A percentile compares a stretch with the other conserved stretches of the same genome.
Conservation (phyloP, 2,797 vertebrate genomes). For the Salarias fasciatus region DNA sequence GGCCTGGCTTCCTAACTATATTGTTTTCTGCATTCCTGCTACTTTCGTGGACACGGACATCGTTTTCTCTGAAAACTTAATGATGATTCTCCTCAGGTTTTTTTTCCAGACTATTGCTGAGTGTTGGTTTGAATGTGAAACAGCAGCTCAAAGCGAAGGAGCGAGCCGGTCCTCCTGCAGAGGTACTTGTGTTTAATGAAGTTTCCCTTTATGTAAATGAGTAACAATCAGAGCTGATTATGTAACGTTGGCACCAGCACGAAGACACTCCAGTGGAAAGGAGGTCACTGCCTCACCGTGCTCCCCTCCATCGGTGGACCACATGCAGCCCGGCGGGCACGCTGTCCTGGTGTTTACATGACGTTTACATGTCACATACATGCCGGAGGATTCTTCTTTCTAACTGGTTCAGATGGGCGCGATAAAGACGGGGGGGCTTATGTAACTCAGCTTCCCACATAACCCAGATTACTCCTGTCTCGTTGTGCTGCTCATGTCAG, state of each 20-base stretch:
- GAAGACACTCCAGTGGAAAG: background rate
- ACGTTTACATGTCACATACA: slow-evolving; percentile 3
- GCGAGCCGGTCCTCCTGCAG: background rate
- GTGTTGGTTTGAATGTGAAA: too few species aligned
- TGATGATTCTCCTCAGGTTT: too few species aligned
- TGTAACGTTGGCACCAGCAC: slow-evolving; percentile 36
- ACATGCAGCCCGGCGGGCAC: too few species aligned
- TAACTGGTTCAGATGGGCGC: slow-evolving; percentile 33
- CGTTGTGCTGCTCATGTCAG: slow-evolving; percentile 1
- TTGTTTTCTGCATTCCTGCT: too few species aligned
- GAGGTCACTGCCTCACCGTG: too few species aligned
- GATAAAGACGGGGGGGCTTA: slow-evolving; percentile 39
- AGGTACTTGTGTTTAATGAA: slow-evolving; percentile 25
- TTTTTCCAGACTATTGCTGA: too few species aligned
- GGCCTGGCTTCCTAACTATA: too few species aligned
- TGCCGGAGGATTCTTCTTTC: too few species aligned
- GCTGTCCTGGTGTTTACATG: slow-evolving; percentile 1
- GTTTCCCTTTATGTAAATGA: slow-evolving; percentile 37
- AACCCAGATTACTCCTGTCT: slow-evolving; percentile 46
- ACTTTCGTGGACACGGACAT: too few species aligned
- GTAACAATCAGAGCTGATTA: slow-evolving; percentile 42
- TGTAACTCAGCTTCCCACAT: slow-evolving; percentile 60
- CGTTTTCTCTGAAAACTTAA: too few species aligned
- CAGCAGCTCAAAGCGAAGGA: too few species aligned
- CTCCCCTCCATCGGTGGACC: too few species aligned